phyloP scores from a whole-genome alignment of 2,113 vertebrate genomes.

The Anser brachyrhynchus region DNA sequence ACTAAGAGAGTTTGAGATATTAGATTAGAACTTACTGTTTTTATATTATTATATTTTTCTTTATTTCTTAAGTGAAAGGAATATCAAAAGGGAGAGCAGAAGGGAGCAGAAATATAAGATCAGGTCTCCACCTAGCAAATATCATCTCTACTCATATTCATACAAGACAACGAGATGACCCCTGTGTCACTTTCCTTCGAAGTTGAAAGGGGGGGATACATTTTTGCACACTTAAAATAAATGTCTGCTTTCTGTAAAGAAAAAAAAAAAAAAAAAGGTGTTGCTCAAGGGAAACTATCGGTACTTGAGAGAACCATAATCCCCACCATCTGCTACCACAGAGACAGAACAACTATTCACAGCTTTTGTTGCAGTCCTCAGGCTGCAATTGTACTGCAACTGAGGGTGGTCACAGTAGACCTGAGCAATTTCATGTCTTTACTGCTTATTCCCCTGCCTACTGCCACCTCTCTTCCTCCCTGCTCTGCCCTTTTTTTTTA shows the following conservation, averaged over 20 bases:
- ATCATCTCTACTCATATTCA: background rate
- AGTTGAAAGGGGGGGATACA: slow-evolving; percentile 5
- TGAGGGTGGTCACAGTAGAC: slow-evolving; percentile 62
- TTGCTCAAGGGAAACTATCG: slow-evolving; percentile 61
- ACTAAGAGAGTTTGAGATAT: background rate
- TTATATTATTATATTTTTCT: background rate
- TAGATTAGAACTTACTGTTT: background rate
- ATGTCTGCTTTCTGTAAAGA: background rate
- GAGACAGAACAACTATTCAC: slow-evolving; percentile 62
- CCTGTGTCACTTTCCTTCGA: background rate
- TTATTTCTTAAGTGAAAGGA: background rate
- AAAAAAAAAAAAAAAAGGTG: background rate
- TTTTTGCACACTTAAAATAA: slow-evolving; percentile 38
- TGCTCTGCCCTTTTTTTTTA: slow-evolving; percentile 48
- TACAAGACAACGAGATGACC: slow-evolving; percentile 21
- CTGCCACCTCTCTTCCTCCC: background rate
- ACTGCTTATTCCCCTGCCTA: slow-evolving; percentile 37
- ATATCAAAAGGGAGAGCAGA: background rate
- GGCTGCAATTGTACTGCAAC: slow-evolving; percentile 59
- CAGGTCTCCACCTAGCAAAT: background rate
- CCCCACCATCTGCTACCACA: slow-evolving; percentile 60
- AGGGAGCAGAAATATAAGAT: background rate
- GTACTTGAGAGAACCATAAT: slow-evolving; percentile 61
- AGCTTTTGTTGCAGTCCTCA: slow-evolving; percentile 64
- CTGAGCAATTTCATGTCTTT: slow-evolving; percentile 54